These are phyloP conservation scores for Leucophenga maculata DNA, from an alignment of 2,888 invertebrate genomes.

Conservation along the genomic window DNA sequence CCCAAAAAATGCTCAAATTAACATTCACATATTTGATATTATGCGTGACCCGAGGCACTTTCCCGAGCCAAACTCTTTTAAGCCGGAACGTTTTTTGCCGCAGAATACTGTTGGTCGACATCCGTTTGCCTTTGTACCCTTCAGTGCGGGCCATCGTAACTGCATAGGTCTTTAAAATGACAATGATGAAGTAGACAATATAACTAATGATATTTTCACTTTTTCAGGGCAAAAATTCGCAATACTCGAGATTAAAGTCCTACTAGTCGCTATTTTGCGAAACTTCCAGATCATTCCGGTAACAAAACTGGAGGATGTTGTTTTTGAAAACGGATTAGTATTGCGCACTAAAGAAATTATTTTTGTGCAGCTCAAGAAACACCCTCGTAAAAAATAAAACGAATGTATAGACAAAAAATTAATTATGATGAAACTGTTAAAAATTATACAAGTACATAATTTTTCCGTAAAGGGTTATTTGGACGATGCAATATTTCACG, in stretches of 20 bases:
- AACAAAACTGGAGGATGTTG: constrained; percentile 72
- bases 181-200: neutral
- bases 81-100: constrained; percentile 77
- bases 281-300: constrained; percentile 74
- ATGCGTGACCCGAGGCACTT: constrained; percentile 79
- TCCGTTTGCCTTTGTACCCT: constrained; percentile 79
- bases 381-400: neutral
- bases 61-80: constrained; percentile 77
- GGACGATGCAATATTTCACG: too few species aligned
- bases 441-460: too few species aligned
- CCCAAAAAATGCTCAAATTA: constrained; percentile 74
- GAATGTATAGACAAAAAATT: too few species aligned
- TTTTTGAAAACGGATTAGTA: constrained; percentile 73
- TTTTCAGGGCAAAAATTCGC: constrained; percentile 79
- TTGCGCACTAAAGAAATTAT: constrained; percentile 72
- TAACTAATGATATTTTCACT: neutral
- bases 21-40: constrained; percentile 77
- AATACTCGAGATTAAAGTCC: constrained; percentile 77
- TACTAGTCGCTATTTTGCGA: constrained; percentile 74
- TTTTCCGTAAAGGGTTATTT: too few species aligned
- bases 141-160: constrained; percentile 80
- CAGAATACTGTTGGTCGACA: constrained; percentile 75
- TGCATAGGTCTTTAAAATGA: constrained; percentile 76
- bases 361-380: constrained; percentile 42
- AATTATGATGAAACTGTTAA: too few species aligned